A percentile compares a stretch with the other conserved stretches of the same genome.
These are phyloP conservation scores for Anarsia innoxiella DNA, from an alignment of 2,888 invertebrate genomes.

Conservation along the genomic window DNA sequence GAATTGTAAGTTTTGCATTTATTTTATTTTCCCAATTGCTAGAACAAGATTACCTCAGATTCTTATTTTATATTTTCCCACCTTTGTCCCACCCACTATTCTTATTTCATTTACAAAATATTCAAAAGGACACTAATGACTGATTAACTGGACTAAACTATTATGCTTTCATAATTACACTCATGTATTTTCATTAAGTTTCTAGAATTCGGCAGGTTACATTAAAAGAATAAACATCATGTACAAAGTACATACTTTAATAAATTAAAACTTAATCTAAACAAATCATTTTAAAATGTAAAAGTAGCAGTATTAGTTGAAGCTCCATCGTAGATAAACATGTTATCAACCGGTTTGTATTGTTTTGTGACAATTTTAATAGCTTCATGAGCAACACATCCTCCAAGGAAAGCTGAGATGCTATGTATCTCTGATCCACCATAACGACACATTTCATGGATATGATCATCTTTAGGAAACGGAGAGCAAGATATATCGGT, in stretches of 20 bases:
- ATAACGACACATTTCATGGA: constrained; percentile 96
- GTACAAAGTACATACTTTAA: neutral
- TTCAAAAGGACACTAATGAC: too few relatives aligned
- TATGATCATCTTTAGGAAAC: constrained; percentile 91
- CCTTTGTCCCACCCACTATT: too few relatives aligned
- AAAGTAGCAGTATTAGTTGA: constrained; percentile 89
- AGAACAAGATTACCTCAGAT: too few relatives aligned
- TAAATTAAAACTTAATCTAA: constrained; percentile 1
- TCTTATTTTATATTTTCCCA: too few relatives aligned
- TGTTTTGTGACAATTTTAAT: constrained; percentile 97
- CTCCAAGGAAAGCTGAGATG: constrained; percentile 92
- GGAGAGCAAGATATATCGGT: constrained; percentile 89
- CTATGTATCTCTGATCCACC: constrained; percentile 97
- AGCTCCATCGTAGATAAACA: constrained; percentile 95
- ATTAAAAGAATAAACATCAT: neutral
- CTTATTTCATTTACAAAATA: too few relatives aligned
- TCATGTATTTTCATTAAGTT: neutral
- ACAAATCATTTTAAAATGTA: constrained; percentile 74
- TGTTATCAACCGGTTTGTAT: constrained; percentile 97
- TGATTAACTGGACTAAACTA: too few relatives aligned
- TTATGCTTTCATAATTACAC: too few relatives aligned
- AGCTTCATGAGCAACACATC: constrained; percentile 95
- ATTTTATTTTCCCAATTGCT: constrained; percentile 19
- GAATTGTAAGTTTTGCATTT: constrained; percentile 45
- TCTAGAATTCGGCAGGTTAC: neutral